These are phyloP conservation scores for Oscheius sp. DNA, from an alignment of 2,888 invertebrate species.

Conservation along the genomic window DNA sequence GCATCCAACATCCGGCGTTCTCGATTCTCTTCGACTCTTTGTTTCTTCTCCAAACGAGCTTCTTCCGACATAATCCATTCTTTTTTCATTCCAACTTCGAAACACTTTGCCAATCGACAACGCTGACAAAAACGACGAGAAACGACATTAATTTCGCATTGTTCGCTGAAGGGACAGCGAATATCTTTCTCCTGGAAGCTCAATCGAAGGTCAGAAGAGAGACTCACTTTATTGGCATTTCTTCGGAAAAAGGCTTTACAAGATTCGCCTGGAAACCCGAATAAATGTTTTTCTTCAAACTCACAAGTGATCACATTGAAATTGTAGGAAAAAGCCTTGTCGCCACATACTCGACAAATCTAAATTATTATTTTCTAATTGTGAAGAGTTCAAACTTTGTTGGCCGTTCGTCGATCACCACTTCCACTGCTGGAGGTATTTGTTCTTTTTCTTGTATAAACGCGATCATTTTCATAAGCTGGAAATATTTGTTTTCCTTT, in stretches of 20 bases:
- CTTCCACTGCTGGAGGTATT: constrained; percentile 44
- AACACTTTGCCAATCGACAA: constrained; percentile 91
- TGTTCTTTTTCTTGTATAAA: constrained; percentile 23
- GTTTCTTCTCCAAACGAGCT: constrained; percentile 66
- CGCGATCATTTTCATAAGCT: constrained; percentile 3
- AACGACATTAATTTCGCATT: constrained; percentile 67
- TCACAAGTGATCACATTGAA: constrained; percentile 79
- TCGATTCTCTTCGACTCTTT: constrained; percentile 66
- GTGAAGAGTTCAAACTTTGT: constrained; percentile 36
- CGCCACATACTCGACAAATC: constrained; percentile 91
- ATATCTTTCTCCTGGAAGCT: constrained; percentile 59
- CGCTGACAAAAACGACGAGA: constrained; percentile 86
- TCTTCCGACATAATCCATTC: constrained; percentile 70
- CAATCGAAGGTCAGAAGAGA: not conserved
- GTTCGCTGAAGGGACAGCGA: constrained; percentile 65
- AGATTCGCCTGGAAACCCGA: not conserved
- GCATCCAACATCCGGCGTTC: constrained; percentile 41
- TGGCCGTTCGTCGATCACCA: constrained; percentile 45
- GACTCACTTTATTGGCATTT: constrained; percentile 79
- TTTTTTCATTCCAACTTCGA: constrained; percentile 73
- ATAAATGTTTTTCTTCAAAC: constrained; percentile 79
- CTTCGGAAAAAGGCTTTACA: constrained; percentile 85
- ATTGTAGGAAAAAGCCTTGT: constrained; percentile 72
- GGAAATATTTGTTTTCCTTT: not conserved
- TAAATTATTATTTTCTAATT: constrained; percentile 26